These are phyloP conservation scores for Hyppa rectilinea DNA, from an alignment of 2,888 invertebrate genomes.

Conservation along the genomic window DNA sequence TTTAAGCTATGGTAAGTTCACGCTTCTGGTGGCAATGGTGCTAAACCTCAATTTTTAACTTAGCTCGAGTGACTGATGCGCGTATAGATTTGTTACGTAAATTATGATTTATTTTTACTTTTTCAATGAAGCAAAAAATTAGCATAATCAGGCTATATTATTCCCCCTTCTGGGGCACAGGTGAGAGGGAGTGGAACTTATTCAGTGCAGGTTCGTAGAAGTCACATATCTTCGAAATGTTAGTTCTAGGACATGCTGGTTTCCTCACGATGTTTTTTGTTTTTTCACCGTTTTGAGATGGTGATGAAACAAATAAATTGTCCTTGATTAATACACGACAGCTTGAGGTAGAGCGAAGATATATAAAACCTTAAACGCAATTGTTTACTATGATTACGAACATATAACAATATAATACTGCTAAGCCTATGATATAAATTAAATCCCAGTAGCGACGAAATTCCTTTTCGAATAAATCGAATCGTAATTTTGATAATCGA, in stretches of 20 bases:
- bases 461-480: conserved; percentile 21
- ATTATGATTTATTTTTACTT: no score
- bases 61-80: neutral
- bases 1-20: conserved; percentile 16
- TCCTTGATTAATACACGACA: conserved; percentile 76
- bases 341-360: conserved; percentile 85
- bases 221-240: no score
- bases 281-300: conserved; percentile 41
- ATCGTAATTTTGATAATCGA: conserved; percentile 46
- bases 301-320: conserved; percentile 53
- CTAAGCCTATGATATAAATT: conserved; percentile 80
- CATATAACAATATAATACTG: conserved; percentile 85
- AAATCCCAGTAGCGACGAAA: conserved; percentile 51
- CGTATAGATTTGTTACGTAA: neutral
- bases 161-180: no score
- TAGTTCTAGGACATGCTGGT: no score
- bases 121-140: no score
- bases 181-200: no score
- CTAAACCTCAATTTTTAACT: neutral
- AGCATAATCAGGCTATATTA: no score
- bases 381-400: conserved; percentile 71
- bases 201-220: no score
- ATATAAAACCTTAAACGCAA: conserved; percentile 74
- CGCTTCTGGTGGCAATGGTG: conserved; percentile 5
- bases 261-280: conserved; percentile 22